Conservation (phyloP, 2,113 vertebrate species). For the Brachypodius melanocephalos region DNA sequence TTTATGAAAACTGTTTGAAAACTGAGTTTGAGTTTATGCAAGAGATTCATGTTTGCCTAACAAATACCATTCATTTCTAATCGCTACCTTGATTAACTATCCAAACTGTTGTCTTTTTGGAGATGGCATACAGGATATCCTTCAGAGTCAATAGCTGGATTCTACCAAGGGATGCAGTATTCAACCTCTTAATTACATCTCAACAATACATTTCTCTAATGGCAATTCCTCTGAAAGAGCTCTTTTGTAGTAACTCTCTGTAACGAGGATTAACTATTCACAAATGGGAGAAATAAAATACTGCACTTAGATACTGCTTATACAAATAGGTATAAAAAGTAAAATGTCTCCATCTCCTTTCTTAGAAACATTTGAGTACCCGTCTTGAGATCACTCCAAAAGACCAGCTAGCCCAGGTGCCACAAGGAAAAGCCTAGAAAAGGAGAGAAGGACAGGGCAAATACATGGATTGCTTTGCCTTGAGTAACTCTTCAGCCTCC, state of each 20-base stretch:
- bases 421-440: background rate
- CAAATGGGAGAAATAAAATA: background rate
- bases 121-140: background rate
- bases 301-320: background rate
- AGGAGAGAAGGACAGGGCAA: background rate
- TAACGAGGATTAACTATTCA: background rate
- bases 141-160: background rate
- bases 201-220: background rate
- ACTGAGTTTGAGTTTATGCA: slow-evolving; percentile 27
- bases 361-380: background rate
- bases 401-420: background rate
- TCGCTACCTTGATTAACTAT: background rate
- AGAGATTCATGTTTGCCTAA: slow-evolving; percentile 15
- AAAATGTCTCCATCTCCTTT: background rate
- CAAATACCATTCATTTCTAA: slow-evolving; percentile 19
- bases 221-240: background rate
- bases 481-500: background rate
- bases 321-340: background rate
- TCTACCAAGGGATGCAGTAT: background rate
- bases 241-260: background rate
- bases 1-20: slow-evolving; percentile 15
- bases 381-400: background rate
- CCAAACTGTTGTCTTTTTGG: background rate
- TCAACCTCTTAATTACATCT: slow-evolving; percentile 22
- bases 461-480: background rate